Percentiles rank a stretch among this genome's conserved stretches.
phyloP scores from a whole-genome alignment of 2,797 vertebrate genomes.

The Chelmon rostratus region DNA sequence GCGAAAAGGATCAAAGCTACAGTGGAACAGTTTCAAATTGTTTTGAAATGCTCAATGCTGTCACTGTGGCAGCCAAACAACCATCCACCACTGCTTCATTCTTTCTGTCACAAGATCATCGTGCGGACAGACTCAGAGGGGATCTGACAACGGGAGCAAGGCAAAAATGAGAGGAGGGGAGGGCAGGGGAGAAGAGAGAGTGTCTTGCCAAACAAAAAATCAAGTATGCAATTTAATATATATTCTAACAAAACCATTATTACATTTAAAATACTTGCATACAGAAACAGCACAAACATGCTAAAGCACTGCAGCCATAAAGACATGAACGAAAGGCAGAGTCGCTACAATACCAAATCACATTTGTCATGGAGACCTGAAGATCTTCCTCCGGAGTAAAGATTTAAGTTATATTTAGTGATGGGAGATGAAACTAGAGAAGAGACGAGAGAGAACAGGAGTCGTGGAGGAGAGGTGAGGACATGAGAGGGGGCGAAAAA shows the following conservation, averaged over 20 bases:
- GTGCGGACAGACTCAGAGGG: not conserved
- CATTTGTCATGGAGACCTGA: not conserved
- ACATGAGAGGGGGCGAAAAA: constrained; percentile 8
- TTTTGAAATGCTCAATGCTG: not conserved
- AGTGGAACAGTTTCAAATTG: not conserved
- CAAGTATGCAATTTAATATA: not conserved
- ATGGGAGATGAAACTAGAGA: constrained; percentile 13
- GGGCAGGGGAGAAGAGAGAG: not conserved
- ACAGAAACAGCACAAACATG: not conserved
- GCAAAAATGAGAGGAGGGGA: not conserved
- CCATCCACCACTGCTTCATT: not conserved
- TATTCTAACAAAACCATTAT: not conserved
- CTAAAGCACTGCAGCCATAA: not conserved
- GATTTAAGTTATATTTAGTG: constrained; percentile 14
- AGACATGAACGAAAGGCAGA: too few species aligned
- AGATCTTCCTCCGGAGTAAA: not conserved
- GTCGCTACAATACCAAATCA: not conserved
- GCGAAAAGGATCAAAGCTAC: not conserved
- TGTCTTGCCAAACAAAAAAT: not conserved
- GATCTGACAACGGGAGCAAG: not conserved
- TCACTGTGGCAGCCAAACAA: constrained; percentile 15
- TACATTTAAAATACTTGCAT: not conserved
- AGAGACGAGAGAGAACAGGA: not conserved
- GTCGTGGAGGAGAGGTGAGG: not conserved
- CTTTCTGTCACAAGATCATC: constrained; percentile 21